Evolutionary conservation across 2,797 vertebrate genomes (phyloP).

Genomic region (Tapera naevia): DNA sequence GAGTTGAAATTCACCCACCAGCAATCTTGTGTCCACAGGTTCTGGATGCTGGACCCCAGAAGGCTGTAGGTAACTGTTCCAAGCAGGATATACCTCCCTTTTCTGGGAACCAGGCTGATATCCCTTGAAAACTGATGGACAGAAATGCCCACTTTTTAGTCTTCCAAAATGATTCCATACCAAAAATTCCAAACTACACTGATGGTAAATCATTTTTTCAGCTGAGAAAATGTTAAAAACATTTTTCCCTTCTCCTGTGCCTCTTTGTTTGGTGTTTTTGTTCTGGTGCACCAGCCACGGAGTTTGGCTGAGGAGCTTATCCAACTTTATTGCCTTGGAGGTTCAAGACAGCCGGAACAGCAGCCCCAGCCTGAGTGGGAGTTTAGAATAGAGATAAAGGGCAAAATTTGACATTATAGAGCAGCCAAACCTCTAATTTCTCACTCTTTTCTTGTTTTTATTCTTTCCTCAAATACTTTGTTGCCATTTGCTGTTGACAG

Average conservation of each 20-base stretch:
- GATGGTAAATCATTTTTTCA: neutral
- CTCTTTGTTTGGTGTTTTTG: neutral
- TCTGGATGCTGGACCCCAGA: neutral
- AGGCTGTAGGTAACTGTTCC: neutral
- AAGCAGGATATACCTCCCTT: neutral
- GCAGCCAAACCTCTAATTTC: neutral
- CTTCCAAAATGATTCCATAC: too few relatives aligned
- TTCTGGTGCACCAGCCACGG: neutral
- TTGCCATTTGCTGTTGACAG: neutral
- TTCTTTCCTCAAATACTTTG: neutral
- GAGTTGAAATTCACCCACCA: accelerated
- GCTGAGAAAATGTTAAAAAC: neutral
- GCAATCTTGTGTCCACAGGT: neutral
- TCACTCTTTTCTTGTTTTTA: neutral
- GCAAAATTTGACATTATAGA: neutral
- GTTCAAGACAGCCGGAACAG: neutral
- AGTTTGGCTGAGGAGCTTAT: neutral
- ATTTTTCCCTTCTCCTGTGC: neutral
- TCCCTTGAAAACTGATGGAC: neutral
- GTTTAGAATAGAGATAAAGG: neutral
- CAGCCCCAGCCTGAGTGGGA: neutral
- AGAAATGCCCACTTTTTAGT: neutral
- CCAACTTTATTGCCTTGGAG: neutral
- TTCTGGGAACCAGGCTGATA: neutral
- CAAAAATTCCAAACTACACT: too few relatives aligned